These are phyloP conservation scores for Caenorhabditis panamensis DNA, from an alignment of 2,888 invertebrate genomes.

Conservation along the genomic window DNA sequence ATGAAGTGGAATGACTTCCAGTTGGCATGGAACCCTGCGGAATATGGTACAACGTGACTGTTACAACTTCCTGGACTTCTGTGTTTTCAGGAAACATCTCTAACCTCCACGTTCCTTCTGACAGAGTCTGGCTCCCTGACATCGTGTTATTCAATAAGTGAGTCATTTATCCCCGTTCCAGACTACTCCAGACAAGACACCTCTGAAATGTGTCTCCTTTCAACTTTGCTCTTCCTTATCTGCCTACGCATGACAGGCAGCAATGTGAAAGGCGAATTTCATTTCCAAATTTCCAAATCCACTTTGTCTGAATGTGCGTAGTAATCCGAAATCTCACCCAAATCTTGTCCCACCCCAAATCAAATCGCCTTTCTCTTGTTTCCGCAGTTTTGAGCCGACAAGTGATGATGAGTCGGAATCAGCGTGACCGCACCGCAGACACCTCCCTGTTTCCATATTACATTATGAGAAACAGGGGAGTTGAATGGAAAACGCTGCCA, in stretches of 20 bases:
- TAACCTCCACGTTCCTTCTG: constrained; percentile 74
- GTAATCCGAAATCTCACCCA: constrained; percentile 36
- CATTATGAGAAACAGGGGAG: too few relatives aligned
- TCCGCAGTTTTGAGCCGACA: constrained; percentile 60
- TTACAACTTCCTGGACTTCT: too few relatives aligned
- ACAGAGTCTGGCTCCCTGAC: constrained; percentile 83
- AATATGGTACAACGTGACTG: constrained; percentile 80
- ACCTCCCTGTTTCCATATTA: constrained; percentile 4
- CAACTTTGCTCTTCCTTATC: constrained; percentile 2
- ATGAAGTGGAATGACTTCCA: constrained; percentile 82
- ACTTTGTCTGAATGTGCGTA: constrained; percentile 48
- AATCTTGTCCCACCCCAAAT: constrained; percentile 41
- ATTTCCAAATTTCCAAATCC: constrained; percentile 28
- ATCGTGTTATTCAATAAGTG: constrained; percentile 83
- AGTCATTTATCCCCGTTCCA: constrained; percentile 33
- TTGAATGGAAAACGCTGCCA: too few relatives aligned
- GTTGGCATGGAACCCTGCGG: constrained; percentile 82
- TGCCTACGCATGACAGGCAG: neutral
- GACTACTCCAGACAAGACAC: neutral
- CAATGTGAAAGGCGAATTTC: constrained; percentile 10
- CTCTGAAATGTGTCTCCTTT: neutral
- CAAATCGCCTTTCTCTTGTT: constrained; percentile 59
- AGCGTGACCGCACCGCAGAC: constrained; percentile 36
- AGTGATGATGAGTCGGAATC: constrained; percentile 58
- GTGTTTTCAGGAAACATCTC: constrained; percentile 66